Base-by-base conservation (phyloP, 2,797 vertebrate species). In the Molossus molossus region DNA sequence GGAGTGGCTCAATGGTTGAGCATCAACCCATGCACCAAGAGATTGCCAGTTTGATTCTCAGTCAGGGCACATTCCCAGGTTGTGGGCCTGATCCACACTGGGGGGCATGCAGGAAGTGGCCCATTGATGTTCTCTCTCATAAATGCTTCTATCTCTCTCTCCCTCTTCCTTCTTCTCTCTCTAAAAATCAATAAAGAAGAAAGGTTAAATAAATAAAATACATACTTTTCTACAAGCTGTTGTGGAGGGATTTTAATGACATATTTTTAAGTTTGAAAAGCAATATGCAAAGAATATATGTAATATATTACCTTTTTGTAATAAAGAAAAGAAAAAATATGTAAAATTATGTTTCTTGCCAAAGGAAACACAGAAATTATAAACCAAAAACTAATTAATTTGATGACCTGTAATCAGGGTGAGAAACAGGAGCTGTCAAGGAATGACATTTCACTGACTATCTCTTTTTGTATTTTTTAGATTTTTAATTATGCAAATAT, bases 261-360 rank as follows among this genome's bases (percentile, higher is more conserved):
- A 60, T 17, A 73, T 57, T 96, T 85, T 79, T 64, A 91, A 90
- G 48, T 57, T 76, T 82, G 69, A 82, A 75, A 70, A 73, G 20
- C 6, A 67, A 85, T 60, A 25, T 70, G 40, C 40, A 89, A 40
- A 94, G 81, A 14, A 70, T 62, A 15, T n/a, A 60, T 73, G 33
- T 23, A 33, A 14, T 40, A 6, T 86, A 33, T 33, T 87, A 82
- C 11, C 80, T 90, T n/a, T n/a, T 25, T 69, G n/a, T 27, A 57
- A 82, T 14, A 58, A 83, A 53, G 53, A 75, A 64, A 33, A 82
- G 29, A 77, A 86, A 87, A 64, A n/a, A 57, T 23, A 92, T 50
- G 64, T 40, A 55, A 21, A 83, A 87, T 75, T 58, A 37, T 3
- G 10, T 77, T 25, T 79, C 40, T 40, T 72, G 10, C 65, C 37